Evolutionary conservation across 1,140 invertebrate species (phyloP), one percentile per base, ranked within the genome.

Genomic region (Calephelis virginiensis): DNA sequence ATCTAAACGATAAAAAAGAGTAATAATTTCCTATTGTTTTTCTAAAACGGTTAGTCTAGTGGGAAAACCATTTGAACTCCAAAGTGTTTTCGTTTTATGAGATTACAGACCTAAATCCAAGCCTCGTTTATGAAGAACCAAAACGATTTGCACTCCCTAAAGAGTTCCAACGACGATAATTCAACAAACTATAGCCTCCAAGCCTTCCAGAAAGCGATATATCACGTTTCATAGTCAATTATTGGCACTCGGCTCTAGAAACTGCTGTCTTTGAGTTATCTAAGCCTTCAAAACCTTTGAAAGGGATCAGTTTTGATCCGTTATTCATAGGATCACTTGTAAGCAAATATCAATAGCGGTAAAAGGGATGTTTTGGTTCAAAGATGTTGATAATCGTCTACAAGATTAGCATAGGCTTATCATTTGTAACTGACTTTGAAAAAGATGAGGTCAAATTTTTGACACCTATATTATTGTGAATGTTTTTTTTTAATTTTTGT

Each of bases 221-320:
- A 86, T 89, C 84, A 89, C 85, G 70, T 87, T 87, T 86, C 84
- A 86, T 87, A 84, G 86, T 89, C 83, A 89, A 87, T 89, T 89
- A 89, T 89, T 87, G 83, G 81, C 81, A 85, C 79, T 85, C 75
- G 79, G 76, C 72, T 69, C 79, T 81, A 66, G 71, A 72, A 81
- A 83, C 80, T 76, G 79, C 75, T 77, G 76, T 79, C 78, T 82
- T 74, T 80, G 74, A 79, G 73, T 82, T 85, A 85, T 84, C 71
- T 78, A 65, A 75, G 69, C 72, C 76, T 74, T 81, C 10, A 77
- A 80, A 75, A 66, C 77, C 74, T 76, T 63, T 67, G 71, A 74
- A 70, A 76, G 73, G 73, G 63, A 66, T 72, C 68, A 72, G 49
- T 68, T 73, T 70, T 81, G 77, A 81, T 83, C 77, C 64, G 65